Base-by-base conservation (phyloP, 2,113 vertebrate genomes). In the Calypte anna region DNA sequence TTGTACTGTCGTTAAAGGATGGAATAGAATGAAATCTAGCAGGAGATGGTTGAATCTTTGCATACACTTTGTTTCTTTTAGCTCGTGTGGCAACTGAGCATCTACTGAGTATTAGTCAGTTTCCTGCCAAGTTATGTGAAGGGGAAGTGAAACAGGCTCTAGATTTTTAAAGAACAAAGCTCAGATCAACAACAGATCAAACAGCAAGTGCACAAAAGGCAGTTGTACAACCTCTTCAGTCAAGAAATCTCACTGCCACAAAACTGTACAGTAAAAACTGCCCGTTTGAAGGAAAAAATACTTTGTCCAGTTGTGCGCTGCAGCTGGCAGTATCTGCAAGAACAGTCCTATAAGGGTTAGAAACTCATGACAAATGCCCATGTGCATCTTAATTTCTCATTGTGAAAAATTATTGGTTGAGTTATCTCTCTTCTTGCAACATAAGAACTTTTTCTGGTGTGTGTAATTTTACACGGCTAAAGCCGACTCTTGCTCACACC, bases 131-230 rank as follows among this genome's bases (percentile, higher is more conserved):
- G 11, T 72, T 59, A n/a, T 1, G 1, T 62, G 44, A 87, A 79
- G 67, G 12, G 8, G 5, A 1, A 55, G 51, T 31, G 33, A 74
- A 55, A 43, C 11, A 55, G 40, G 7, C 48, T 43, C 7, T 40
- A 33, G 5, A 11, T 6, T 76, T 82, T 18, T 20, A 23, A 50
- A 28, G 30, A 85, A 30, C 14, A 69, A 50, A 75, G n/a, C 22
- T 83, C 18, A 63, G 48, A 25, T 28, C 0, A 0, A 1, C 0
- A 36, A 10, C 3, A 28, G 30, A 16, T 53, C 24, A 62, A 19
- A 14, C 27, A 50, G 33, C 57, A 57, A 40, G 12, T 25, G 25
- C 25, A 44, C 0, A 0, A 7, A 38, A 43, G 14, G 40, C 33
- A 64, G 24, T 14, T 44, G 27, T 44, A 25, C 7, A 9, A 12